Base-by-base conservation (phyloP, 2,113 vertebrate genomes). In the Petrocephalus zakoni region DNA sequence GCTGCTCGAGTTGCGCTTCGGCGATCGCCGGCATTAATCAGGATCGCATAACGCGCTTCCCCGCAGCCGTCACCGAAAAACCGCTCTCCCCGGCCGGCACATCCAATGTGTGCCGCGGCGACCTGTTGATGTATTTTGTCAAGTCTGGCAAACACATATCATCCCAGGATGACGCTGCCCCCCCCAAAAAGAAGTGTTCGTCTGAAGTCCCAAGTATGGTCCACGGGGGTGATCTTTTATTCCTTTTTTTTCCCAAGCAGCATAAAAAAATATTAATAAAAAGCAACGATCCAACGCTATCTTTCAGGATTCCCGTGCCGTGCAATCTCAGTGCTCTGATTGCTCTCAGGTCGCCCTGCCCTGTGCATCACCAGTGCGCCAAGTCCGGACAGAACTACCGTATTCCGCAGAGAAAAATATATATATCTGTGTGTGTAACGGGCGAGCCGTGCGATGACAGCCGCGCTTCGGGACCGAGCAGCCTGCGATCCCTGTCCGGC, bases 91-190 rank as follows among this genome's bases (percentile, higher is more conserved):
- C n/a, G 7, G 82, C 61, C n/a, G n/a, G 46, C 82, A 88, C 56
- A 84, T 64, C 64, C 56, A 47, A 51, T 49, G 34, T 64, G 78
- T 85, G 81, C 37, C 5, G 4, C 47, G 22, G 56, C 72, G 93
- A 94, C 92, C 93, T 94, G 94, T 93, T 93, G 93, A 94, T 91
- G 93, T 55, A 52, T 92, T 82, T 88, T 90, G 88, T 91, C 87
- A 47, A 82, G 68, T 56, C 52, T 91, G 91, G 92, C 93, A 93
- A 92, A 93, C 92, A 92, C 90, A 92, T 94, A 86, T 92, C 93
- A 93, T 93, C 94, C 94, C 91, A 93, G 93, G 93, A 92, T 93
- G 91, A 91, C 91, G 55, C 52, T 92, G 93, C 92, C 93, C 88
- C 93, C 42, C 42, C 42, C 42, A 3, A 68, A 68, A 68, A 68